Evolutionary conservation across 64 coral and sea anemone genomes (phyloP).

Genomic region (Stichodactyla mertensii): DNA sequence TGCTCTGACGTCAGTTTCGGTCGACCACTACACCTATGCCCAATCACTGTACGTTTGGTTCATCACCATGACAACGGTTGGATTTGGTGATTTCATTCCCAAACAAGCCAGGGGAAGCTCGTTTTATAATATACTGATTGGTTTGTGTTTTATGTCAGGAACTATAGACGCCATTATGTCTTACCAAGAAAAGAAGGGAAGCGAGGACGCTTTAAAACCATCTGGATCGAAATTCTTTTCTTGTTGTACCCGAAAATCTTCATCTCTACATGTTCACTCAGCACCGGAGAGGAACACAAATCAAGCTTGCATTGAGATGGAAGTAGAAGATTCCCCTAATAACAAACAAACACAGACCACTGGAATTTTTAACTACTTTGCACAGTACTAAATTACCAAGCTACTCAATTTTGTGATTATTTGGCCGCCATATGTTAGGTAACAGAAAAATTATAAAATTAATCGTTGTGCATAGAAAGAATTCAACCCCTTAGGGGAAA

Average conservation of each 20-base stretch:
- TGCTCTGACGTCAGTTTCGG: neutral
- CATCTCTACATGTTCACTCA: neutral
- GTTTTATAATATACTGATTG: neutral
- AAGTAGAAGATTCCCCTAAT: neutral
- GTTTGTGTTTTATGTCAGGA: conserved; percentile 26
- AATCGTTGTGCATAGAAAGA: too few species aligned
- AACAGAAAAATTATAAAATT: too few species aligned
- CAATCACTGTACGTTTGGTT: conserved; percentile 66
- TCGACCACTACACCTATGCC: neutral
- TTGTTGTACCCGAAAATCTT: neutral
- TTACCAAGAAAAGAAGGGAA: neutral
- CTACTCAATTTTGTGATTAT: too few species aligned
- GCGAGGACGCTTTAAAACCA: neutral
- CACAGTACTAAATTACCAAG: neutral
- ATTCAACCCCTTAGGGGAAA: too few species aligned
- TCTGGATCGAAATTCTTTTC: neutral
- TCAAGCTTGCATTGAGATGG: neutral
- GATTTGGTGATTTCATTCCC: conserved; percentile 63
- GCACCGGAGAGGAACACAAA: neutral
- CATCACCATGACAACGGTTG: conserved; percentile 67
- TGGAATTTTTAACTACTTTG: neutral
- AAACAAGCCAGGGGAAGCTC: neutral
- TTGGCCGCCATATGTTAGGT: too few species aligned
- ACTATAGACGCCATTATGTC: neutral
- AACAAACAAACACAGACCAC: neutral